Base-by-base conservation (phyloP, 2,888 invertebrate species). In the Andrena flavipes region DNA sequence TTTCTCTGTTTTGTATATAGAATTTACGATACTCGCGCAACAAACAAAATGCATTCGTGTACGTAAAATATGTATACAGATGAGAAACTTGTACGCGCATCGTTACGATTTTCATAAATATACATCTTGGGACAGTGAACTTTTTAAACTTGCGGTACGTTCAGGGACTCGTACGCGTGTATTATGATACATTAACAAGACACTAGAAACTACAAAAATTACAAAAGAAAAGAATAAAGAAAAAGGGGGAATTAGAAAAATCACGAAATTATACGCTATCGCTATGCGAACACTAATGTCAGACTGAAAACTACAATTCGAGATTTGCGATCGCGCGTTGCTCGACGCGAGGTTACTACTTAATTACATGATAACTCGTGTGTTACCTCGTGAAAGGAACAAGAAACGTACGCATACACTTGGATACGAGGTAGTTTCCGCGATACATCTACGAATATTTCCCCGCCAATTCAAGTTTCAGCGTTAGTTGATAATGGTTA, bases 11-110 rank as follows among this genome's bases (percentile, higher is more conserved):
- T 88, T 88, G 20, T 26, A 54, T 23, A 49, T 33, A 68, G 90
- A 91, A 91, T 90, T 90, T 91, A 92, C 88, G 90, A 85, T 78
- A 80, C 84, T 84, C 74, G 74, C 87, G 81, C 84, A 83, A 85
- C 54, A 74, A 70, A 70, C 65, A n/a, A n/a, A 64, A 64, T 71
- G 78, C 54, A 65, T 81, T 60, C 71, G 49, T 29, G 29, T 63
- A 74, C 51, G 33, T 63, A 74, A 62, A 26, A 59, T 69, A 65
- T 63, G 54, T 42, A 59, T 63, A 76, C 49, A 51, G 51, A 68
- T 29, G 42, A 23, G n/a, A 42, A 72, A 78, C 64, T 59, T 75
- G 51, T 48, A 33, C 35, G 51, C 70, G 35, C 13, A 10, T 60
- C 23, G 35, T 62, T 65, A 60, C 49, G 35, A 54, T 60, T 51